Conservation (phyloP, 2,113 vertebrate genomes). For the Himantopus leucocephalus region DNA sequence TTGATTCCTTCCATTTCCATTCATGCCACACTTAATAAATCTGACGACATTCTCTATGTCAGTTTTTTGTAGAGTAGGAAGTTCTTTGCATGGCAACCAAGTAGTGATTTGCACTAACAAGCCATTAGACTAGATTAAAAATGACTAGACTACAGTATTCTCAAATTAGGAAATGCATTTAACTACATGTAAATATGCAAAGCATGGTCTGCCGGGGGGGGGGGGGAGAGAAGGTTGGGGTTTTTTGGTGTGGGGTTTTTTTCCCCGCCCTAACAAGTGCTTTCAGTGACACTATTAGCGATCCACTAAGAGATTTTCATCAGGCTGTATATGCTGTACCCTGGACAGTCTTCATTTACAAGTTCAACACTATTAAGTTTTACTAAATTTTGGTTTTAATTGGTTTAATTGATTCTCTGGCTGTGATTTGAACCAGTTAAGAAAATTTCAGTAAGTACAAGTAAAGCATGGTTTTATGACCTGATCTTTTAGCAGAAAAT, state of each 20-base stretch:
- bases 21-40: slow-evolving; percentile 12
- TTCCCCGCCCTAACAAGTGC: neutral
- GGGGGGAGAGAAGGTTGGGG: neutral
- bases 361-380: neutral
- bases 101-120: slow-evolving; percentile 65
- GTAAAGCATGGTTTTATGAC: neutral
- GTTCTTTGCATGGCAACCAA: slow-evolving; percentile 44
- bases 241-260: neutral
- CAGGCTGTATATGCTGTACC: neutral
- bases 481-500: slow-evolving; percentile 50
- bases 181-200: neutral
- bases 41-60: neutral
- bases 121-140: slow-evolving; percentile 16
- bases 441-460: neutral
- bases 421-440: neutral
- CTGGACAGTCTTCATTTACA: neutral
- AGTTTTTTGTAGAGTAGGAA: slow-evolving; percentile 5
- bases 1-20: slow-evolving; percentile 30
- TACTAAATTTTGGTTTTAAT: neutral
- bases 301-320: neutral
- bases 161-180: slow-evolving; percentile 4
- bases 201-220: neutral
- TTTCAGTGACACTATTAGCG: slow-evolving; percentile 29
- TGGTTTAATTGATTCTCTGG: neutral
- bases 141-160: neutral